These are phyloP conservation scores for Megalurothrips usitatus DNA, from an alignment of 2,888 invertebrate genomes.

Conservation along the genomic window DNA sequence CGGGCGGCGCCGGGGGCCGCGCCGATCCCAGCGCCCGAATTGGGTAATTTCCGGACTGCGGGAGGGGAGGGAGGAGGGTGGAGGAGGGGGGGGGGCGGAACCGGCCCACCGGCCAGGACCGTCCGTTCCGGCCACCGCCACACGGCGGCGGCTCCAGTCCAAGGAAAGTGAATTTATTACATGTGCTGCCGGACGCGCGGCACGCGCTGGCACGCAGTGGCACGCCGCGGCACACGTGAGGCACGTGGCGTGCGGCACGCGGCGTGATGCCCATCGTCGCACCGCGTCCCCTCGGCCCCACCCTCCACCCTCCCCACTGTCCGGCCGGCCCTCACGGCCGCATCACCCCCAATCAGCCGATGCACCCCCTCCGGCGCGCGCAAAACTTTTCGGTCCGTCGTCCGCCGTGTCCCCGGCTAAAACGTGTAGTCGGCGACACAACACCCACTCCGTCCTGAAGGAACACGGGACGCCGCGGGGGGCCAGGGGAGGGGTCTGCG, in stretches of 20 bases:
- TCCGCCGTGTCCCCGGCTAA: neutral
- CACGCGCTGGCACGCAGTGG: neutral
- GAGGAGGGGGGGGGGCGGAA: neutral
- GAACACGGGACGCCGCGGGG: neutral
- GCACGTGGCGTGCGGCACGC: no score
- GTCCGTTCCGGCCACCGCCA: neutral
- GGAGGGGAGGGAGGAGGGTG: neutral
- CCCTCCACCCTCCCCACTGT: neutral
- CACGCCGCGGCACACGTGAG: neutral
- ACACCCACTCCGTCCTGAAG: neutral
- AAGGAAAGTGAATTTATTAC: neutral
- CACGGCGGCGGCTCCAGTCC: neutral
- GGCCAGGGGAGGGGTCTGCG: neutral
- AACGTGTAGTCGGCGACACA: neutral
- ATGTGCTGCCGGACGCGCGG: neutral
- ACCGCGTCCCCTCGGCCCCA: no score
- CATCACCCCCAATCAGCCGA: neutral
- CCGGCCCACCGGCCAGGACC: neutral
- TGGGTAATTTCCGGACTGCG: neutral
- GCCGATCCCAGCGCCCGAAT: neutral
- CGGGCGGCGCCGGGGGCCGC: no score
- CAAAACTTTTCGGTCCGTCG: no score
- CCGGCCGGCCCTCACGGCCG: neutral
- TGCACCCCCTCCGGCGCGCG: no score
- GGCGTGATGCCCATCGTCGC: no score